phyloP scores from a whole-genome alignment of 2,888 invertebrate species.

The Drosophila maculinotata region DNA sequence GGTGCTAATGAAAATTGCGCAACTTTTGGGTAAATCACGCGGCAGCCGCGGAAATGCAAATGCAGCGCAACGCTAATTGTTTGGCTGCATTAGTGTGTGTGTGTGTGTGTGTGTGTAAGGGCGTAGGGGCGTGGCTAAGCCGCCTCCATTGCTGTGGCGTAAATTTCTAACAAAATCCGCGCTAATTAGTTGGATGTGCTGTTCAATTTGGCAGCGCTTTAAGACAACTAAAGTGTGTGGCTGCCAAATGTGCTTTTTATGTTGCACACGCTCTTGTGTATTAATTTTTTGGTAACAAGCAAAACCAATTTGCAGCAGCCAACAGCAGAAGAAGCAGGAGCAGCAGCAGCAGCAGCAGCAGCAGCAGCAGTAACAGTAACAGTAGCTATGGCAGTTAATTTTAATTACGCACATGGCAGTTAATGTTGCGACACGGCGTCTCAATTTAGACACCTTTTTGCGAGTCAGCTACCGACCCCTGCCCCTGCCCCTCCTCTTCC shows the following conservation, averaged over 20 bases:
- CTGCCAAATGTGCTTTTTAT: slow-evolving; percentile 66
- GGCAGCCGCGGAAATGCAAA: slow-evolving; percentile 49
- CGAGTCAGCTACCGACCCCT: slow-evolving; percentile 7
- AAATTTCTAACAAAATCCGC: slow-evolving; percentile 20
- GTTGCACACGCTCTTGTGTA: slow-evolving; percentile 42
- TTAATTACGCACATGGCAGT: slow-evolving; percentile 77
- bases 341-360: slow-evolving; percentile 17
- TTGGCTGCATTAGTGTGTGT: background rate
- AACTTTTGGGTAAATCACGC: slow-evolving; percentile 59
- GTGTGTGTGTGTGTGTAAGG: background rate
- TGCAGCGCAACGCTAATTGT: slow-evolving; percentile 54
- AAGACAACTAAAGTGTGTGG: slow-evolving; percentile 45
- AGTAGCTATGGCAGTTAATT: slow-evolving; percentile 69
- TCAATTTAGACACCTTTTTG: slow-evolving; percentile 78
- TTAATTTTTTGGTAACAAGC: slow-evolving; percentile 62
- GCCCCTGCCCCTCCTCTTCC: background rate
- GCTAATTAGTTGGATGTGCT: slow-evolving; percentile 43
- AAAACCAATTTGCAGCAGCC: slow-evolving; percentile 73
- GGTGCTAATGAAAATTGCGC: slow-evolving; percentile 79
- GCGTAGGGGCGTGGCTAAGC: slow-evolving; percentile 12
- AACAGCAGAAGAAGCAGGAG: slow-evolving; percentile 6
- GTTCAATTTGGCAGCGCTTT: slow-evolving; percentile 22
- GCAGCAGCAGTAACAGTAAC: slow-evolving; percentile 15
- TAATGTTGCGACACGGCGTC: slow-evolving; percentile 77
- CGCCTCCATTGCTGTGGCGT: background rate